A percentile compares a stretch with the other conserved stretches of the same genome.
Conservation (phyloP, 2,113 vertebrate genomes). For the Lophotis ruficrista region DNA sequence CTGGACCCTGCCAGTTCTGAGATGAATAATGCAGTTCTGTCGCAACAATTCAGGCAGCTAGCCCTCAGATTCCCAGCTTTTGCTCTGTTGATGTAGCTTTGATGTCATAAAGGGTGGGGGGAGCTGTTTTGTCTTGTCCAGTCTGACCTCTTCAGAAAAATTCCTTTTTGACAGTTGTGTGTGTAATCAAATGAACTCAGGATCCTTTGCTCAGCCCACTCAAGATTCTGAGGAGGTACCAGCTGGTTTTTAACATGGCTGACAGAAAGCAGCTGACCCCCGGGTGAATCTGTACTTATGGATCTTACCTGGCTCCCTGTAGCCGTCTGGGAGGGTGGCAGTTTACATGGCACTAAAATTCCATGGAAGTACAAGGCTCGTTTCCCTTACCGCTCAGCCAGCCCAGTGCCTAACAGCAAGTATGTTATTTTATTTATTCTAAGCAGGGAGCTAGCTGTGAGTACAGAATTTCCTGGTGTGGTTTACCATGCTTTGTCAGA, state of each 20-base stretch:
- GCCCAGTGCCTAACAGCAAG: neutral
- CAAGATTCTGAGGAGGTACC: neutral
- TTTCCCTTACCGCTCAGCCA: neutral
- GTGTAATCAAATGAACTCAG: neutral
- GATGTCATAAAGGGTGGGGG: neutral
- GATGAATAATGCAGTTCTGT: neutral
- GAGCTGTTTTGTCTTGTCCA: constrained; percentile 27
- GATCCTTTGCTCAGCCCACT: neutral
- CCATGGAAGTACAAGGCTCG: neutral
- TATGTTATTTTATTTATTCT: neutral
- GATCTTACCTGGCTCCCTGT: neutral
- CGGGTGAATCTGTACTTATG: neutral
- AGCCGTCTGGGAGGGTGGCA: neutral
- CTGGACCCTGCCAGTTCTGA: neutral
- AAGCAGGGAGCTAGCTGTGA: neutral
- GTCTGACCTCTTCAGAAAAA: neutral
- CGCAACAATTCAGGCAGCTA: neutral
- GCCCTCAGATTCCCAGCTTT: neutral
- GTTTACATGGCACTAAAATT: neutral
- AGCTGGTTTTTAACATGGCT: neutral
- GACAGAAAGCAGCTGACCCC: neutral
- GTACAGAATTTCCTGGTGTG: neutral
- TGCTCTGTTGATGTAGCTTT: neutral
- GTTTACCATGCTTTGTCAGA: neutral
- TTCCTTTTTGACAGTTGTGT: neutral